phyloP scores from a whole-genome alignment of 2,797 vertebrate genomes.

The Falco columbarius region DNA sequence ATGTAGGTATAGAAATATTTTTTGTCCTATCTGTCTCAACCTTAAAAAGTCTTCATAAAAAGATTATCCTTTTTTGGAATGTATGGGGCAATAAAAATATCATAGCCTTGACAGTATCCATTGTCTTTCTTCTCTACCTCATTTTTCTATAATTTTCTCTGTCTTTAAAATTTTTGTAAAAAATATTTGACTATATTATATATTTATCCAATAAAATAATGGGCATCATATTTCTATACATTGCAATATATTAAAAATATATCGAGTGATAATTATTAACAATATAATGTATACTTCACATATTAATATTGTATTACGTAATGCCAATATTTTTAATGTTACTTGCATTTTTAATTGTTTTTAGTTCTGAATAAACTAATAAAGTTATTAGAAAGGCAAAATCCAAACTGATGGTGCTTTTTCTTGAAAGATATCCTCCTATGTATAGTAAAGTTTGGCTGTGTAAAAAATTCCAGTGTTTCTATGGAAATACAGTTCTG shows the following conservation, averaged over 20 bases:
- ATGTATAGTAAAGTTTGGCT: background rate
- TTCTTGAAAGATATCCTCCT: background rate
- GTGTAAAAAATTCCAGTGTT: background rate
- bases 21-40: background rate
- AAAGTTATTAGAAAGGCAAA: background rate
- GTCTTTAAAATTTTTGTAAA: background rate
- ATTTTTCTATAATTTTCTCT: background rate
- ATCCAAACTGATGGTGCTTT: background rate
- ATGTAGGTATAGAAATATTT: background rate
- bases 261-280: background rate
- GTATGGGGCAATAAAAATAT: background rate
- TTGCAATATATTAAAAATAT: background rate
- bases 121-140: background rate
- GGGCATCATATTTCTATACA: rapidly evolving
- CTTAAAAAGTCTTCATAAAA: background rate
- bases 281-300: background rate
- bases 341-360: background rate
- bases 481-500: background rate
- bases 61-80: background rate
- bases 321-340: background rate
- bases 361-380: background rate
- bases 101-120: background rate
- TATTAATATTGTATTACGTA: background rate
- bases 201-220: background rate
- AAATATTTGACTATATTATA: background rate